These are phyloP conservation scores for Drosophila truncata DNA, from an alignment of 1,140 invertebrate species.

Conservation along the genomic window DNA sequence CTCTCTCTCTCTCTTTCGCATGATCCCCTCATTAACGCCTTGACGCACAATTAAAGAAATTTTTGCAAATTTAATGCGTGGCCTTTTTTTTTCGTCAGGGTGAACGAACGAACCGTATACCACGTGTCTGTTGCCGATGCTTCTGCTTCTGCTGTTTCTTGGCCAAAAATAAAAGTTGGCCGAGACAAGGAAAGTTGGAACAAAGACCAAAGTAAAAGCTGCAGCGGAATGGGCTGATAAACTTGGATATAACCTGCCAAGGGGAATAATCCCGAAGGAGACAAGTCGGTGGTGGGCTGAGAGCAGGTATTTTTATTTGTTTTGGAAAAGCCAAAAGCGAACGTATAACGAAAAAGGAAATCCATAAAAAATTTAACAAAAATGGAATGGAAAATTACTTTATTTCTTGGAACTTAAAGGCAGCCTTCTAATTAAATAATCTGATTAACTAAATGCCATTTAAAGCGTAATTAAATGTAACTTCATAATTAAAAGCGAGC, in stretches of 20 bases:
- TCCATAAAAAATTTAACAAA: neutral
- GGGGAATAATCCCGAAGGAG: slow-evolving; percentile 32
- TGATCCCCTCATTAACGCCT: slow-evolving; percentile 66
- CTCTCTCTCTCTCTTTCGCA: neutral
- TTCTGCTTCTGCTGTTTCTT: neutral
- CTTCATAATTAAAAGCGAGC: neutral
- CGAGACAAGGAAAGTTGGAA: slow-evolving; percentile 28
- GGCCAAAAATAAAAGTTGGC: slow-evolving; percentile 35
- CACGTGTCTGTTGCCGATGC: slow-evolving; percentile 12
- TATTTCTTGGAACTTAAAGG: neutral
- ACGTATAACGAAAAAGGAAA: neutral
- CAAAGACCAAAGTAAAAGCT: slow-evolving; percentile 13
- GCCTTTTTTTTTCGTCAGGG: slow-evolving; percentile 1
- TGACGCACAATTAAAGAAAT: slow-evolving; percentile 67
- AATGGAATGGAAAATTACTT: neutral
- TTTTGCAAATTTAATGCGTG: slow-evolving; percentile 45
- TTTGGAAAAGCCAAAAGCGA: slow-evolving; percentile 7
- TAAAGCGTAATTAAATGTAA: neutral
- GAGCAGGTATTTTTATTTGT: slow-evolving; percentile 24
- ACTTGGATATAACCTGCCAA: slow-evolving; percentile 42
- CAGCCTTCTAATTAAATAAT: neutral
- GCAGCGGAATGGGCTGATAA: slow-evolving; percentile 21
- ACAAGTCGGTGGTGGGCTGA: slow-evolving; percentile 10
- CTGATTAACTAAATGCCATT: neutral
- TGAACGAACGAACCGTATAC: slow-evolving; percentile 32